phyloP scores from a whole-genome alignment of 64 coral and sea anemone genomes.

The Dendrophyllia cribrosa region DNA sequence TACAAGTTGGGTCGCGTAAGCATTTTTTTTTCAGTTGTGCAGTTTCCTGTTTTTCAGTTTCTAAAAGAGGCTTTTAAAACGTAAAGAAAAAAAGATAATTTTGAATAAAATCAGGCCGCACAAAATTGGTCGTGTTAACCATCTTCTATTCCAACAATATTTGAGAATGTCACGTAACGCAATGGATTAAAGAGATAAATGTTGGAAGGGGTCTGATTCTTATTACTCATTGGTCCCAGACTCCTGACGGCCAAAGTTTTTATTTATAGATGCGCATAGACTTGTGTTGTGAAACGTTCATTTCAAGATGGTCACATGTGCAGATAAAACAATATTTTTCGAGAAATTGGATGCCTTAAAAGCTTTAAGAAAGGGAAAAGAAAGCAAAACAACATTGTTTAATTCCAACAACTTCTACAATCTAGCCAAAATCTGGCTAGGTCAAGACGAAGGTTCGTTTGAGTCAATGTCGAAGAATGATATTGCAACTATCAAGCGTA shows the following conservation, averaged over 20 bases:
- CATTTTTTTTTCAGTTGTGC: no score
- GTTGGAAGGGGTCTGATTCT: no score
- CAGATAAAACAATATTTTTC: constrained; percentile 42
- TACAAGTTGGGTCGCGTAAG: no score
- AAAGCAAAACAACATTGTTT: constrained; percentile 23
- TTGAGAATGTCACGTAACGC: no score
- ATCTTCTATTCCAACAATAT: no score
- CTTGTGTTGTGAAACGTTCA: constrained; percentile 17
- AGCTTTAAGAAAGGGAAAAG: not conserved
- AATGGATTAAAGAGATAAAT: no score
- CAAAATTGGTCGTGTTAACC: no score
- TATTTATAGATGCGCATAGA: not conserved
- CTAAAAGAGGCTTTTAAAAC: no score
- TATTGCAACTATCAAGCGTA: constrained; percentile 41
- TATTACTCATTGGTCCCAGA: constrained; percentile 23
- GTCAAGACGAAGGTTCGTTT: constrained; percentile 1
- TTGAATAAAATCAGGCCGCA: no score
- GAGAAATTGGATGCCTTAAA: constrained; percentile 27
- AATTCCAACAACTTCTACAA: constrained; percentile 13
- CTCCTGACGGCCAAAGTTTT: constrained; percentile 15
- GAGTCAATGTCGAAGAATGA: constrained; percentile 39
- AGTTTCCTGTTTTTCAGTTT: no score
- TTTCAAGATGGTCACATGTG: constrained; percentile 14
- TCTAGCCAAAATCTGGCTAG: constrained; percentile 37
- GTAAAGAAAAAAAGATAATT: no score